These are phyloP conservation scores for Mus spicilegus DNA, from an alignment of 2,113 vertebrate species.

Conservation along the genomic window DNA sequence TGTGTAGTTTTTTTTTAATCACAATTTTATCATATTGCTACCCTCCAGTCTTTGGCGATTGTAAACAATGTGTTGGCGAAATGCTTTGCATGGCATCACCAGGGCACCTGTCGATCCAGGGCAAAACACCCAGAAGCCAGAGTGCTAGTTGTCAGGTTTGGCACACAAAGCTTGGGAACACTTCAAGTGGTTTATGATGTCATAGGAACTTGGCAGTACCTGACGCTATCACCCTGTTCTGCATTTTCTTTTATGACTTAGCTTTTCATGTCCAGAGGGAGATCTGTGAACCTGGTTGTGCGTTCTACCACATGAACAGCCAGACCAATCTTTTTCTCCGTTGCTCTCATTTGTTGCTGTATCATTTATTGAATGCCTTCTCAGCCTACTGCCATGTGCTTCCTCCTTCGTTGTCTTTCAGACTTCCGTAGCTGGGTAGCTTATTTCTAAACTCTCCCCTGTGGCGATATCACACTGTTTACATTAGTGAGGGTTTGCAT, in stretches of 20 bases:
- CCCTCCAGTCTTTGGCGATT: background rate
- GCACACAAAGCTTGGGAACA: background rate
- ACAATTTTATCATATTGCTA: background rate
- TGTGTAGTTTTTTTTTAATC: background rate
- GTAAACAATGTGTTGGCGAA: background rate
- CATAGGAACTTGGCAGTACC: background rate
- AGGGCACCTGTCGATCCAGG: too few species aligned
- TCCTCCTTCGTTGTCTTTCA: conserved; percentile 9
- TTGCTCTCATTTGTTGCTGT: background rate
- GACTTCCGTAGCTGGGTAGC: conserved; percentile 36
- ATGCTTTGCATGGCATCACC: accelerated
- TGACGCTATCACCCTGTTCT: background rate
- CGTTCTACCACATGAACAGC: background rate
- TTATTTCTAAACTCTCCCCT: background rate
- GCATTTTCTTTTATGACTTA: background rate
- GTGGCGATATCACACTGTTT: background rate
- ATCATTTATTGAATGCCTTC: background rate
- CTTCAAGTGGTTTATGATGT: background rate
- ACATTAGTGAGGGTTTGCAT: conserved; percentile 21
- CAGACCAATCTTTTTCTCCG: background rate
- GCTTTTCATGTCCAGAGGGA: background rate
- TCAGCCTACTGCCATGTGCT: background rate
- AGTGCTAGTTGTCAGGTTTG: background rate
- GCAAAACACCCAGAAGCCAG: background rate
- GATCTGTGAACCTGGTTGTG: background rate